A percentile compares a stretch with the other conserved stretches of the same genome.
Conservation (phyloP, 2,888 invertebrate species). For the Phrixothrix hirtus region DNA sequence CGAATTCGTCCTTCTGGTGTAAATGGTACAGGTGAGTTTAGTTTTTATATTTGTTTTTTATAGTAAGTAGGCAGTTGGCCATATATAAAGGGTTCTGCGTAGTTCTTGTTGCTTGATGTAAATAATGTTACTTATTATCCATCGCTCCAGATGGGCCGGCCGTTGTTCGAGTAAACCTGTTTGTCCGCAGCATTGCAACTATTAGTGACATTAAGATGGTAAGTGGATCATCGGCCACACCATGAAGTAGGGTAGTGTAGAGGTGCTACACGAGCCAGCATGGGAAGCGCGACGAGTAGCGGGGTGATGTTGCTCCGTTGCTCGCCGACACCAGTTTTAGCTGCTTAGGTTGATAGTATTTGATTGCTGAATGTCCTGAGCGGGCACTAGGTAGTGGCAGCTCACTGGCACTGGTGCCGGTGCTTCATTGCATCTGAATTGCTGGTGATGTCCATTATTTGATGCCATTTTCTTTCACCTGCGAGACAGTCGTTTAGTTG, state of each 20-base stretch:
- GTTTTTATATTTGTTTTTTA: background rate
- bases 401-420: constrained; percentile 46
- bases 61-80: constrained; percentile 23
- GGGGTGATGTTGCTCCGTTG: constrained; percentile 27
- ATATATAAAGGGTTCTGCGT: constrained; percentile 33
- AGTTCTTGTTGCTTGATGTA: constrained; percentile 48
- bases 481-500: constrained; percentile 91
- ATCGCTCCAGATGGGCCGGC: constrained; percentile 87
- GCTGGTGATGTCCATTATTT: constrained; percentile 45
- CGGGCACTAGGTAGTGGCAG: constrained; percentile 40
- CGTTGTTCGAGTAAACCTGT: constrained; percentile 96
- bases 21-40: constrained; percentile 85
- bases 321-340: constrained; percentile 46
- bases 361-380: constrained; percentile 51
- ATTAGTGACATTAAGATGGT: constrained; percentile 99
- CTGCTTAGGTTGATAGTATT: constrained; percentile 51
- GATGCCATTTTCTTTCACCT: constrained; percentile 53
- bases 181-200: constrained; percentile 96
- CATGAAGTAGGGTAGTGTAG: constrained; percentile 53
- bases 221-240: constrained; percentile 63
- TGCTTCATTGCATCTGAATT: constrained; percentile 47
- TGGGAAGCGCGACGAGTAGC: constrained; percentile 46
- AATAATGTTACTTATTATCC: constrained; percentile 53
- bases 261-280: constrained; percentile 52
- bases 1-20: constrained; percentile 90